Evolutionary conservation across 2,113 vertebrate genomes (phyloP).

Genomic region (Paraplagusia blochii): DNA sequence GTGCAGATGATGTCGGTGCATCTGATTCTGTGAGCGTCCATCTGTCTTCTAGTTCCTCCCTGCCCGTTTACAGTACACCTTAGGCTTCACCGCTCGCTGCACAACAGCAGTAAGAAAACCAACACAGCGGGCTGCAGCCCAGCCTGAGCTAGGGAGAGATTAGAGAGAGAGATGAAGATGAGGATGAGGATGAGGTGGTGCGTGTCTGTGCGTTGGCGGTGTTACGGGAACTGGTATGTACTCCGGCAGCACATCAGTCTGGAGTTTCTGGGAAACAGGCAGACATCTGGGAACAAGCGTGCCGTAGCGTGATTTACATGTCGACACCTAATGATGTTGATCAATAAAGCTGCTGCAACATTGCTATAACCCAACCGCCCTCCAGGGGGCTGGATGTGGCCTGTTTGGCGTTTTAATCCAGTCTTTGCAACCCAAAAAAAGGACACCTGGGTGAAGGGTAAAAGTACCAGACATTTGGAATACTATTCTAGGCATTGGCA

Average conservation of each 20-base stretch:
- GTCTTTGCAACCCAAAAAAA: no score
- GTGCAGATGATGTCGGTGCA: slow-evolving; percentile 24
- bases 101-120: slow-evolving; percentile 48
- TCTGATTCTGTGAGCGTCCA: slow-evolving; percentile 29
- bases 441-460: no score
- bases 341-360: no score
- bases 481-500: no score
- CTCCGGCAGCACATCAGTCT: slow-evolving; percentile 12
- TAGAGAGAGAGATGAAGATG: slow-evolving; percentile 45
- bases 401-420: no score
- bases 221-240: slow-evolving; percentile 48
- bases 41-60: slow-evolving; percentile 46
- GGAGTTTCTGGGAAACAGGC: slow-evolving; percentile 50
- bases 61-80: slow-evolving; percentile 51
- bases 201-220: slow-evolving; percentile 12
- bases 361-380: no score
- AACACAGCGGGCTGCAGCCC: slow-evolving; percentile 47
- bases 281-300: slow-evolving; percentile 32
- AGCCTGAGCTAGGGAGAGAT: slow-evolving; percentile 45
- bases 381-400: no score
- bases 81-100: slow-evolving; percentile 41
- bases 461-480: no score
- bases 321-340: background rate
- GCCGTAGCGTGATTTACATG: slow-evolving; percentile 38
- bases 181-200: slow-evolving; percentile 13